phyloP scores from a whole-genome alignment of 2,113 vertebrate species.

The Apodemus sylvaticus region DNA sequence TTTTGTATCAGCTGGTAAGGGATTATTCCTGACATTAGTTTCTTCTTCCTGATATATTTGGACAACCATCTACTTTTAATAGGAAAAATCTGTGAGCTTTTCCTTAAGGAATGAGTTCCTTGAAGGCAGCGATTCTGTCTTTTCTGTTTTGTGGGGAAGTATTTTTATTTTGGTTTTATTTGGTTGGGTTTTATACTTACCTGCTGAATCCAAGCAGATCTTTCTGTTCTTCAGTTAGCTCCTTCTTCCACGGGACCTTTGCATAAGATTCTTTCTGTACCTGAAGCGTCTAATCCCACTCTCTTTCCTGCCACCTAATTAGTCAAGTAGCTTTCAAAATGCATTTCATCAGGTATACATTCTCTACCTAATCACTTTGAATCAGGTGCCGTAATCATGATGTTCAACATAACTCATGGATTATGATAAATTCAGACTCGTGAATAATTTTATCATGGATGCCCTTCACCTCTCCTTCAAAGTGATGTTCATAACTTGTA shows the following conservation, averaged over 20 bases:
- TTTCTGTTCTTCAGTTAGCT: neutral
- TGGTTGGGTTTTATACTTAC: neutral
- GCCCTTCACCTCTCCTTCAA: conserved; percentile 14
- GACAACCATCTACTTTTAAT: conserved; percentile 14
- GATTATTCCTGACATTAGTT: conserved; percentile 48
- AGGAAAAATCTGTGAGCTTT: conserved; percentile 2
- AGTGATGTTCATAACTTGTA: conserved; percentile 23
- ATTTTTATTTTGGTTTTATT: neutral
- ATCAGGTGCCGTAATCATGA: neutral
- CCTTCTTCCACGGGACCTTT: neutral
- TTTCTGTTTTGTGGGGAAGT: neutral
- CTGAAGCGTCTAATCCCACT: neutral
- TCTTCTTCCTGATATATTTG: conserved; percentile 56
- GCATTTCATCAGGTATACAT: conserved; percentile 14
- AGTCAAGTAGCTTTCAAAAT: neutral
- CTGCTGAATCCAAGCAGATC: neutral
- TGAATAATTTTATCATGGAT: neutral
- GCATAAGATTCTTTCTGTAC: neutral
- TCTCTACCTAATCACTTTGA: conserved; percentile 18
- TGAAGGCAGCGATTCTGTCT: neutral
- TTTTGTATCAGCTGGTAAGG: conserved; percentile 34
- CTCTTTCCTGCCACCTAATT: neutral
- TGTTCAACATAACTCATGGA: neutral
- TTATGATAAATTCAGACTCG: neutral
- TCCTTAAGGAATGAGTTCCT: neutral